Conservation (phyloP, 2,888 invertebrate genomes). For the Campoplex capitator region DNA sequence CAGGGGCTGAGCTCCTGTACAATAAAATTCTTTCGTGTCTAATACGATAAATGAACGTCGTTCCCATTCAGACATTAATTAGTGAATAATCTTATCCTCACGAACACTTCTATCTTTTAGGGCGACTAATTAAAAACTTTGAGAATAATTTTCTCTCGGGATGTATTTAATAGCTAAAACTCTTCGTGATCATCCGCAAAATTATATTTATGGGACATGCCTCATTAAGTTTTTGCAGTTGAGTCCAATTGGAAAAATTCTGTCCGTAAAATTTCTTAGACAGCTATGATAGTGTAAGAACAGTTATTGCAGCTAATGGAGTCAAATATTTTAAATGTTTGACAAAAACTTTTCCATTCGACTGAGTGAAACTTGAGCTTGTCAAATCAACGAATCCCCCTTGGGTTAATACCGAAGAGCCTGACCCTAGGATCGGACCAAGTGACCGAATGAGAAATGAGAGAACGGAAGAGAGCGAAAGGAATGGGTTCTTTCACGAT, state of each 20-base stretch:
- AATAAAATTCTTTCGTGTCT: constrained; percentile 13
- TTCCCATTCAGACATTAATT: background rate
- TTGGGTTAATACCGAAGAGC: background rate
- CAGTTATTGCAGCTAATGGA: background rate
- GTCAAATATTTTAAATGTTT: background rate
- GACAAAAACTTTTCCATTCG: background rate
- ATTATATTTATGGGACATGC: background rate
- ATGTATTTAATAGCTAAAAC: background rate
- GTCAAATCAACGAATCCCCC: background rate
- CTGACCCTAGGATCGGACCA: too few relatives aligned
- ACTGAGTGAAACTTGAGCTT: background rate
- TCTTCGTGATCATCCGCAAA: background rate
- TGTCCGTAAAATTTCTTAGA: too few relatives aligned
- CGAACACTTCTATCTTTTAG: background rate
- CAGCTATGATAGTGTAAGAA: background rate
- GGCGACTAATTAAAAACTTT: background rate
- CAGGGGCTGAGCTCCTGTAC: constrained; percentile 41
- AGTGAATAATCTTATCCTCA: background rate
- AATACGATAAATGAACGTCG: background rate
- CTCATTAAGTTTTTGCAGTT: background rate
- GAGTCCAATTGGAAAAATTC: background rate
- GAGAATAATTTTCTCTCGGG: background rate
- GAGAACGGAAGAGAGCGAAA: constrained; percentile 22
- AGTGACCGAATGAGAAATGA: constrained; percentile 21
- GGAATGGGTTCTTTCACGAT: constrained; percentile 43